Conservation (phyloP, 2,113 vertebrate species). For the Martes martes region DNA sequence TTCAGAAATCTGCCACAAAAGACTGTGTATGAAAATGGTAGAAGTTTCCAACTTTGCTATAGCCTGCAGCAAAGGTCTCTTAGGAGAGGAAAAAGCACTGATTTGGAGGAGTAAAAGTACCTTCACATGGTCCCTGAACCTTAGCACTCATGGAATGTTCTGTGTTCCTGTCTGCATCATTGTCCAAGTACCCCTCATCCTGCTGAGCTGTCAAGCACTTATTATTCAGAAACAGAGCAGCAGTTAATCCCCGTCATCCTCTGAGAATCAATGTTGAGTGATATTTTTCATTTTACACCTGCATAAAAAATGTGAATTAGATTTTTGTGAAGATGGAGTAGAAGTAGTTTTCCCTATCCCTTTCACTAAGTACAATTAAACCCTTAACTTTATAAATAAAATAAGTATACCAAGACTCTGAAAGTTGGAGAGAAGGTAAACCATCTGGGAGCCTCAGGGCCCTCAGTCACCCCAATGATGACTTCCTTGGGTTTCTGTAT, state of each 20-base stretch:
- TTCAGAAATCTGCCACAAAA: not conserved
- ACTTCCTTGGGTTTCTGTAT: not conserved
- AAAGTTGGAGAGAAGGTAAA: not conserved
- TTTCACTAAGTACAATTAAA: not conserved
- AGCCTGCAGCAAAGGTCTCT: not conserved
- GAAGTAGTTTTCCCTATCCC: not conserved
- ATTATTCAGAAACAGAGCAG: not conserved
- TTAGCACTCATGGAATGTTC: not conserved
- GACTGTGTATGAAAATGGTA: not conserved
- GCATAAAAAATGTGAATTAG: not conserved
- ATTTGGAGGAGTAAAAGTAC: not conserved
- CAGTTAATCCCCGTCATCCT: not conserved
- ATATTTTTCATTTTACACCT: conserved; percentile 25
- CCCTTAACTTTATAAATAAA: not conserved
- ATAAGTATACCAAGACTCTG: not conserved
- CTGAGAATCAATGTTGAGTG: not conserved
- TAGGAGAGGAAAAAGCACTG: not conserved
- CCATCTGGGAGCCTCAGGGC: not conserved
- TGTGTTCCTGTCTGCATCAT: not conserved
- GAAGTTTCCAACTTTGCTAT: not conserved
- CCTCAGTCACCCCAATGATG: not conserved
- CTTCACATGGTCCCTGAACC: not conserved
- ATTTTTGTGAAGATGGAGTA: not conserved
- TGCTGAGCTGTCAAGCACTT: not conserved
- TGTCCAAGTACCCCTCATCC: not conserved